These are phyloP conservation scores for Ormyrus nitidulus DNA, from an alignment of 2,888 invertebrate species.

Conservation along the genomic window DNA sequence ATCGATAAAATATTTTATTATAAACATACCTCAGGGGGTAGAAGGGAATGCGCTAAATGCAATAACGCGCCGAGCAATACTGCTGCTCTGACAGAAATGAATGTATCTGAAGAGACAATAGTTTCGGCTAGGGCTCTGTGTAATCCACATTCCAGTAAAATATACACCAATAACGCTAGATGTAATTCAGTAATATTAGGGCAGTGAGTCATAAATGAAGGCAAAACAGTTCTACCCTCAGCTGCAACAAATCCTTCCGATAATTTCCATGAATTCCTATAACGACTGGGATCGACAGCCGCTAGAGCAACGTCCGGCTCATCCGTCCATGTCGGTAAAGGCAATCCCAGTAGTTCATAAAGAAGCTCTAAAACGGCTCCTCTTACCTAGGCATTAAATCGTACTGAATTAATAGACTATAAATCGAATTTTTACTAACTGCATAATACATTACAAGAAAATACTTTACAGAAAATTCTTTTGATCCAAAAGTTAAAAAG, in stretches of 20 bases:
- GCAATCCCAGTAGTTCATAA: conserved; percentile 91
- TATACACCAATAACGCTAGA: conserved; percentile 90
- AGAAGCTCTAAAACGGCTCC: conserved; percentile 94
- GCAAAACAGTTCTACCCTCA: conserved; percentile 90
- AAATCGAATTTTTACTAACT: no score
- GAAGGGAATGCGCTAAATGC: conserved; percentile 88
- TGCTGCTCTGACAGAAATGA: conserved; percentile 93
- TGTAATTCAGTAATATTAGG: conserved; percentile 95
- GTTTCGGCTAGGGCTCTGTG: conserved; percentile 94
- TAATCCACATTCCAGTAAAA: conserved; percentile 91
- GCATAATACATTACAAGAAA: no score
- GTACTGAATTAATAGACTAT: no score
- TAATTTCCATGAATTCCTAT: conserved; percentile 89
- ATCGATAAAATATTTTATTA: neutral
- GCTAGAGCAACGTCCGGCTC: conserved; percentile 92
- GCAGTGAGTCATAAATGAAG: conserved; percentile 89
- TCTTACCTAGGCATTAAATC: conserved; percentile 77
- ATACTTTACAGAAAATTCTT: no score
- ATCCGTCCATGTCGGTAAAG: conserved; percentile 94
- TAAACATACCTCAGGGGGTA: conserved; percentile 83
- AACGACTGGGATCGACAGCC: conserved; percentile 86
- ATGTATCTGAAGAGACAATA: conserved; percentile 91
- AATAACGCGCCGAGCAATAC: conserved; percentile 91
- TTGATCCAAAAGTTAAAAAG: no score
- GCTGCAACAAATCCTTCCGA: conserved; percentile 96